Base-by-base conservation (phyloP, 2,888 invertebrate species). In the Aethes cnicana region DNA sequence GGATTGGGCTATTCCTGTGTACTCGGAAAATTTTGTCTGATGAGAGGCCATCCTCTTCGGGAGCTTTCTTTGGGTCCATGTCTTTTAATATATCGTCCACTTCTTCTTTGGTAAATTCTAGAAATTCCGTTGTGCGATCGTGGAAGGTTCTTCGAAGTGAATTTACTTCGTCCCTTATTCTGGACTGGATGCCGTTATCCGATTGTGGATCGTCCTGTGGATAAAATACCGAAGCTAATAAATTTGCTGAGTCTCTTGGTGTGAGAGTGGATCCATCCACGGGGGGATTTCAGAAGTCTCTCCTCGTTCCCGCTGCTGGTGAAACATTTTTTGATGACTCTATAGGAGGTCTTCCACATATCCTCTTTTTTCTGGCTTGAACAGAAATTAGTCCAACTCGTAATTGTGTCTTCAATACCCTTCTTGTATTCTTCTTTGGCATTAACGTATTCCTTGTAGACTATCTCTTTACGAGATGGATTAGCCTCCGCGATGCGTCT, bases 331-430 rank as follows among this genome's bases (percentile, higher is more conserved):
- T 39, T 12, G 20, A 48, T 44, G 1, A 49, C 36, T 14, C 54
- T 30, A 9, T 52, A 46, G 11, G 47, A 43, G 0, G 47, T 39
- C 7, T 46, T 49, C 53, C 49, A 54, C 28, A 49, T 8, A 3
- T 4, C 12, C 2, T 30, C 43, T 9, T 9, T 17, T 3, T 28
- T 11, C 12, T 32, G 44, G 6, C 11, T 33, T 2, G 7, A 12
- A 21, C 33, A 44, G 14, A 49, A 11, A 25, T 39, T 11, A 9
- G 50, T 57, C 56, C 54, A 54, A 11, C 11, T 7, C 5, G 36
- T 50, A 7, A 47, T 36, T 8, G 52, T 41, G 7, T 25, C 25
- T 20, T 16, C 8, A 0, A 35, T 25, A 2, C 25, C 33, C 5
- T 2, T 5, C 17, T 21, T 20, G 30, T 56, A 56, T n/a, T 25